These are phyloP conservation scores for Cynodonichthys magdalenae DNA, from an alignment of 2,797 vertebrate species.

Conservation along the genomic window DNA sequence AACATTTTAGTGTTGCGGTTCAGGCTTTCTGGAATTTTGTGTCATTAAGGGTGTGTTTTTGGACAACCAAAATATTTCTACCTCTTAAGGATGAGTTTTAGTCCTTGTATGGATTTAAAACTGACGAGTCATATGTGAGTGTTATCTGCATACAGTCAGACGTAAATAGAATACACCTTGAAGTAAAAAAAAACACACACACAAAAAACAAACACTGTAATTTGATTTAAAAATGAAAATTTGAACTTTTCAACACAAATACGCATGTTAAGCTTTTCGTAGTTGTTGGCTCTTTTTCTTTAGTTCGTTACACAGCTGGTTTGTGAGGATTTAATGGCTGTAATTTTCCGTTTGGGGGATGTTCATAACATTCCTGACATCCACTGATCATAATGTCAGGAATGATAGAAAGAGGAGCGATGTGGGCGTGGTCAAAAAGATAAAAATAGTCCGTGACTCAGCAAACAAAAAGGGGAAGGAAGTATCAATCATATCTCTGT, in stretches of 20 bases:
- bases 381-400: not conserved
- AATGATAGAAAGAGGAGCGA: too few species aligned
- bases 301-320: too few species aligned
- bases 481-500: not conserved
- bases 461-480: conserved; percentile 9
- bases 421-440: conserved; percentile 1
- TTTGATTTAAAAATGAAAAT: too few species aligned
- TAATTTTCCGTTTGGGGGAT: not conserved
- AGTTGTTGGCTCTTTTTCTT: too few species aligned
- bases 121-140: not conserved
- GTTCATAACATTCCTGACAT: not conserved
- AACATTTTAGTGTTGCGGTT: too few species aligned
- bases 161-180: too few species aligned
- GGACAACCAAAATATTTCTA: not conserved
- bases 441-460: conserved; percentile 51
- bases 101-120: too few species aligned
- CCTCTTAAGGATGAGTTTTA: not conserved
- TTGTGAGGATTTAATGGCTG: not conserved
- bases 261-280: too few species aligned
- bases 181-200: too few species aligned
- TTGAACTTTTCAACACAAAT: too few species aligned
- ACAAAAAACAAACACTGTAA: too few species aligned
- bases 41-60: not conserved
- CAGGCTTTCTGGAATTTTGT: not conserved
- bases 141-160: conserved; percentile 8